phyloP scores from a whole-genome alignment of 1,140 invertebrate genomes.

The Akabosia matsudoensis region DNA sequence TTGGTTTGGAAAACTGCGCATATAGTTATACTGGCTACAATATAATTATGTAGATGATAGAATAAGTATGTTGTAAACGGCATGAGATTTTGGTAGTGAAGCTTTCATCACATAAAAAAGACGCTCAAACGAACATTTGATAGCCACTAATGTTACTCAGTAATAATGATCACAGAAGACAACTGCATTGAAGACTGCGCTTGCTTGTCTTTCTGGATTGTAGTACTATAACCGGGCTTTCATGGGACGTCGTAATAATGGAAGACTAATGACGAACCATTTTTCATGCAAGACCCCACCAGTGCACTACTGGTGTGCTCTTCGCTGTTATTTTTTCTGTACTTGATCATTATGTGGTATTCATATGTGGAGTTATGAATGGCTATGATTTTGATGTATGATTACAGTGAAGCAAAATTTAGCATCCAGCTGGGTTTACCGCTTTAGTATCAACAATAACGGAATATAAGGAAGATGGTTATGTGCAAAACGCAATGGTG shows the following conservation, averaged over 20 bases:
- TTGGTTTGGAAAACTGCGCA: no score
- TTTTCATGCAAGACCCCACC: slow-evolving; percentile 2
- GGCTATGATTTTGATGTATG: slow-evolving; percentile 1
- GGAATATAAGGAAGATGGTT: no score
- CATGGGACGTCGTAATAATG: slow-evolving; percentile 12
- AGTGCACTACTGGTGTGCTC: not conserved
- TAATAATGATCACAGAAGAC: not conserved
- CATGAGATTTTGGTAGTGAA: no score
- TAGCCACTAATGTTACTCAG: not conserved
- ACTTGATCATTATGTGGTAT: not conserved
- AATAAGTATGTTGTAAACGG: not conserved
- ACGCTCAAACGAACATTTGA: not conserved
- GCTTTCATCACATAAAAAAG: no score
- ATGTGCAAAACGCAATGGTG: no score
- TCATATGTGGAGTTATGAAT: not conserved
- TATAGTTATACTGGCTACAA: not conserved
- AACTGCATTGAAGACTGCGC: not conserved
- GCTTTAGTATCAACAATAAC: no score
- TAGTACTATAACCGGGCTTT: no score
- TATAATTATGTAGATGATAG: slow-evolving; percentile 11
- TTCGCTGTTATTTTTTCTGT: not conserved
- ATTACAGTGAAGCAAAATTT: not conserved
- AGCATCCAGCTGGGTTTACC: no score
- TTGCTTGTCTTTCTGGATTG: not conserved
- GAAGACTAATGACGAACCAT: slow-evolving; percentile 20